Evolutionary conservation across 2,797 vertebrate genomes (phyloP), one percentile per base, ranked within the genome.

Genomic region (Manis pentadactyla): DNA sequence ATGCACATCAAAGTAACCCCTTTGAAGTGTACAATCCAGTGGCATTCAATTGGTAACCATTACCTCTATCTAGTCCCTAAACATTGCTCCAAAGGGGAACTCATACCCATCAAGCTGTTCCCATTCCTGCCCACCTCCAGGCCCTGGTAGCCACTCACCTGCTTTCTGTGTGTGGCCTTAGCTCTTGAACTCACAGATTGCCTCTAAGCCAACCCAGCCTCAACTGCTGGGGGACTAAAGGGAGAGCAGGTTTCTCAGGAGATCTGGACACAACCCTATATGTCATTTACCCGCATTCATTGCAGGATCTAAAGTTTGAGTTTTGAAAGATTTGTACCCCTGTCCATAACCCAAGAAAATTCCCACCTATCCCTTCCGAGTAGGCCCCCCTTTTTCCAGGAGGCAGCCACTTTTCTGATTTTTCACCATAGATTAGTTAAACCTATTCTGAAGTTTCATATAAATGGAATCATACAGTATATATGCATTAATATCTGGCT

Each of bases 201-300:
- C 82, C 19, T 7, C 19, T 46, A 19, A 78, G 64, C 71, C 81
- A 79, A 19, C 15, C 69, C 25, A 15, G 27, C 63, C 39, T 88
- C 19, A 9, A 49, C 12, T 79, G 74, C 51, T 21, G 15, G 42
- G 39, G 25, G 9, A 19, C 8, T 10, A 17, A 74, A 71, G 29
- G 21, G 39, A 75, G 13, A 83, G 18, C 7, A 83, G 68, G n/a
- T 59, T 95, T 66, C 55, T 91, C 59, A 49, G 83, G 55, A 37
- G n/a, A 18, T 73, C 57, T 69, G 25, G n/a, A 53, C 37, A 9
- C 23, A 46, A 19, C 34, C 31, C 13, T 51, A 0, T 0, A 0
- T 71, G 34, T 82, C 12, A 53, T 15, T 61, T 59, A 31, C 27
- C 57, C 19, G 9, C 14, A 18, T 1, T 42, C 89, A 75, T 37